Conservation (phyloP, 2,113 vertebrate genomes). For the Zosterops borbonicus region DNA sequence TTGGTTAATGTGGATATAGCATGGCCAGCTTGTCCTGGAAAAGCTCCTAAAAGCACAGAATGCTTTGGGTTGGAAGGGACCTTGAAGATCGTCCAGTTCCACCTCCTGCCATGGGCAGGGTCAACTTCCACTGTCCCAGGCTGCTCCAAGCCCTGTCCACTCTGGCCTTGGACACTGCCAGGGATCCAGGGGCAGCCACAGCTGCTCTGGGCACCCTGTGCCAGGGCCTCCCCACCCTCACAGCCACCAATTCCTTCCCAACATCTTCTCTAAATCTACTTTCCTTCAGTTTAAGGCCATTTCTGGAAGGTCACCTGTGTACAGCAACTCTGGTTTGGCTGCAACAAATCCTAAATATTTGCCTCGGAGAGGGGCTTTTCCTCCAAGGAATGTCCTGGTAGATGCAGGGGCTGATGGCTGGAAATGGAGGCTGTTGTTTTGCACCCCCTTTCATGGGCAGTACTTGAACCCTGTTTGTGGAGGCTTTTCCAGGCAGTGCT, state of each 20-base stretch:
- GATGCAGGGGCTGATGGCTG: not conserved
- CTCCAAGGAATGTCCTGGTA: not conserved
- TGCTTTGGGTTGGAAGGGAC: too few relatives aligned
- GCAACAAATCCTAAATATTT: not conserved
- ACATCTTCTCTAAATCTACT: not conserved
- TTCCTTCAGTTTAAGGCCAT: not conserved
- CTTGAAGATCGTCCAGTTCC: too few relatives aligned
- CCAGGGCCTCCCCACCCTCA: not conserved
- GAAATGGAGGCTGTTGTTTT: not conserved
- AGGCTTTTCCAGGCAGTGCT: not conserved
- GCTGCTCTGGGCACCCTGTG: not conserved
- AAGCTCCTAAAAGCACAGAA: too few relatives aligned
- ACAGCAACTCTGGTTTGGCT: not conserved
- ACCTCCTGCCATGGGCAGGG: too few relatives aligned
- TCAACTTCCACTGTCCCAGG: fast-evolving
- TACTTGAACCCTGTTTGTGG: fast-evolving
- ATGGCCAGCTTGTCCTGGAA: too few relatives aligned
- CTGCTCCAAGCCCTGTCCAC: fast-evolving
- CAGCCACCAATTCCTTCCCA: not conserved
- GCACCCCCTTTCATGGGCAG: fast-evolving
- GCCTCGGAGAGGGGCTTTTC: not conserved
- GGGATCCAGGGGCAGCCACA: not conserved
- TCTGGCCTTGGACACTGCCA: fast-evolving
- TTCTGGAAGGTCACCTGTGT: not conserved
- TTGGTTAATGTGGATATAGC: too few relatives aligned